Base-by-base conservation (phyloP, 2,888 invertebrate species). In the Julus scandinavius region DNA sequence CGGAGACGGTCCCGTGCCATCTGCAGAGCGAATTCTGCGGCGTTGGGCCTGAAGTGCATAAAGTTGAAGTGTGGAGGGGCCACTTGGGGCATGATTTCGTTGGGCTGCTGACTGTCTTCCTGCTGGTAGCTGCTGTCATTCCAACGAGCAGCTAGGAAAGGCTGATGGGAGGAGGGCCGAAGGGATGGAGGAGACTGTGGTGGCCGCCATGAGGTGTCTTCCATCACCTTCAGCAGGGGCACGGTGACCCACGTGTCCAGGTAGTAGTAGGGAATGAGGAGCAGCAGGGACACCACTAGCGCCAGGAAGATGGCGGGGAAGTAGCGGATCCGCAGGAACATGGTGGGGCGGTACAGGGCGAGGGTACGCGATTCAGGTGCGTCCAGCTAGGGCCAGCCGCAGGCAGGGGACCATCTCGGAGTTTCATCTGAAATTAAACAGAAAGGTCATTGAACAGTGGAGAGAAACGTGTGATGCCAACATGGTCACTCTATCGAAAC, bases 261-360 rank as follows among this genome's bases (percentile, higher is more conserved):
- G 38, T 87, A 87, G 58, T 87, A 87, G 58, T 58, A 58, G 38
- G 87, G 87, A n/a, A 87, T 58, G 49, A 87, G 29, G 6, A 87
- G 17, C 40, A 87, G 87, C n/a, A 87, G n/a, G 29, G 63, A 40
- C n/a, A 50, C 49, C 63, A 63, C 54, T 17, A 87, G 87, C 54
- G 38, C 54, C 87, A 87, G 40, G 54, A 87, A 87, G 40, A 87
- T 11, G 38, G 49, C 40, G 40, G 40, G 63, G 58, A 87, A 87
- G 58, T 87, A 87, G 7, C 63, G 87, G 58, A 87, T 58, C 38
- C 63, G 87, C 11, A 87, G n/a, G 58, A 87, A 49, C 54, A 87
- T 87, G 80, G 38, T 13, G 80, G 80, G 29, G 11, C 38, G 9
- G 29, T 29, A 72, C 11, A 20, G 20, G 29, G 29, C 72, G 80